These are phyloP conservation scores for Callinectes sapidus DNA, from an alignment of 2,888 invertebrate genomes.

Conservation along the genomic window DNA sequence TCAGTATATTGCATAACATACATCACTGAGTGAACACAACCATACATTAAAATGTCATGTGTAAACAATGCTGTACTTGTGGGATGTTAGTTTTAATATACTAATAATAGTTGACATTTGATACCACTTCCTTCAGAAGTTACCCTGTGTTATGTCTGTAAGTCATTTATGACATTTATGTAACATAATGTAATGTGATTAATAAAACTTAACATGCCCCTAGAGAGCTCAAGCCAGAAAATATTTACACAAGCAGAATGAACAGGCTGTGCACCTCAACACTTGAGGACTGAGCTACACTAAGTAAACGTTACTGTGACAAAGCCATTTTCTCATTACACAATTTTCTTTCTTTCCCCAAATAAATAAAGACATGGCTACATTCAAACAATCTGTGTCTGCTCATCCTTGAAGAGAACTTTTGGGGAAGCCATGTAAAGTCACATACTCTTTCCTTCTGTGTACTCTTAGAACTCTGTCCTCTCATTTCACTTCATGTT, in stretches of 20 bases:
- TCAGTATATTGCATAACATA: not conserved
- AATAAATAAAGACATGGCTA: no score
- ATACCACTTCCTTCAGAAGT: slow-evolving; percentile 1
- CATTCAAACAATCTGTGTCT: no score
- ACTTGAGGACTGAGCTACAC: not conserved
- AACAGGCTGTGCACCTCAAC: not conserved
- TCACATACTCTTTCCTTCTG: no score
- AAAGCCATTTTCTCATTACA: not conserved
- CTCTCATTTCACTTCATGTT: no score
- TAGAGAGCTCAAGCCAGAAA: not conserved
- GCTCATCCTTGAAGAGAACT: no score
- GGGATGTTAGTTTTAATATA: slow-evolving; percentile 21
- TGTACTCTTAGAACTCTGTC: no score
- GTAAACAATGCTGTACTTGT: not conserved
- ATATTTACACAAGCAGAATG: not conserved
- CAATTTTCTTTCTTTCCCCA: not conserved
- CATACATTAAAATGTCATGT: not conserved
- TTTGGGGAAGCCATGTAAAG: no score
- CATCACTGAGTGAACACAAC: not conserved
- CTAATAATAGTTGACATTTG: not conserved
- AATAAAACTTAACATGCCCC: not conserved
- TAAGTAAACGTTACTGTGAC: not conserved
- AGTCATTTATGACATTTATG: not conserved
- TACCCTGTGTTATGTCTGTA: not conserved
- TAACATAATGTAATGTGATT: not conserved